phyloP scores from a whole-genome alignment of 2,113 vertebrate species.

The Ondatra zibethicus region DNA sequence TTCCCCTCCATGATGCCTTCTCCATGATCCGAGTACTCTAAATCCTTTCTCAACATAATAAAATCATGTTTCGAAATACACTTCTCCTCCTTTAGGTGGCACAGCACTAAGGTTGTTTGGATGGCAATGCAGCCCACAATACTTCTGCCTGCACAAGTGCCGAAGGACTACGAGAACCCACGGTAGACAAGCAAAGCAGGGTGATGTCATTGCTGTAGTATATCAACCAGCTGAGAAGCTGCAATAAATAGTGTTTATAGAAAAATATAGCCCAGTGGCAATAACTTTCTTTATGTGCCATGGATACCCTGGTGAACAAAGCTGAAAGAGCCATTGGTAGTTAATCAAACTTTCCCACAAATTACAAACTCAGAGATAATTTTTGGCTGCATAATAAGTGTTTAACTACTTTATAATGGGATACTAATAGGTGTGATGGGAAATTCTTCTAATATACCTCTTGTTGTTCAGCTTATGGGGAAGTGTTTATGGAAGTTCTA shows the following conservation, averaged over 20 bases:
- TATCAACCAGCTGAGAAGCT: neutral
- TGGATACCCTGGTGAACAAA: neutral
- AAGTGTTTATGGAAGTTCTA: neutral
- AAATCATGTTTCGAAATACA: neutral
- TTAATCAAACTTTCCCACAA: neutral
- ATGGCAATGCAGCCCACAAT: neutral
- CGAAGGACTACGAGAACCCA: neutral
- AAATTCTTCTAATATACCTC: neutral
- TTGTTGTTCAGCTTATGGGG: neutral
- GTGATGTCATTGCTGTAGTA: neutral
- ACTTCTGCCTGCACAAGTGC: neutral
- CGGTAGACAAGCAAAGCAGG: neutral
- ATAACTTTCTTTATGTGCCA: too few species aligned
- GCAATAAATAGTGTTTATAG: neutral
- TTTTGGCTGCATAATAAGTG: too few species aligned
- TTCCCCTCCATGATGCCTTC: neutral
- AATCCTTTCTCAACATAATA: neutral
- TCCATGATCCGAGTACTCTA: neutral
- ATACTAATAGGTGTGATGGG: neutral
- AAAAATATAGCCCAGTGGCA: neutral
- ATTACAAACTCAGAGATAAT: neutral
- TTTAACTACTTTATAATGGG: neutral
- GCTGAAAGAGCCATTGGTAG: neutral
- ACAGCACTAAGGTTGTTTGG: neutral
- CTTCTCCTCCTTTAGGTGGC: neutral